Percentiles rank a stretch among this genome's conserved stretches.
phyloP scores from a whole-genome alignment of 2,113 vertebrate genomes.

The Aptenodytes forsteri region DNA sequence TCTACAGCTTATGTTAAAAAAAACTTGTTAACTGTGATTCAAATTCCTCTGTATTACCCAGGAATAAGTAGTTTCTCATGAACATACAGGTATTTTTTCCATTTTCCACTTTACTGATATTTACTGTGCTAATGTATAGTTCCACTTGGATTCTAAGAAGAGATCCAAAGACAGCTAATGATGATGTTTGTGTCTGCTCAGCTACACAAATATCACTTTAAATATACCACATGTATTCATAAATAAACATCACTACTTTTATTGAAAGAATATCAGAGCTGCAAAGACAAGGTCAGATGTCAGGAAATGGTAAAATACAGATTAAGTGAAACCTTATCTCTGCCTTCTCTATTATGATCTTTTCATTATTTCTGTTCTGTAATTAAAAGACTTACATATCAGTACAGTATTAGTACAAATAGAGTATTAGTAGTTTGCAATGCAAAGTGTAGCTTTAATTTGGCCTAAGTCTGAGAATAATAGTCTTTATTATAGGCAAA shows the following conservation, averaged over 20 bases:
- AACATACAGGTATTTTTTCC: background rate
- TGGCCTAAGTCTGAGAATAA: background rate
- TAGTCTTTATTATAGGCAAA: background rate
- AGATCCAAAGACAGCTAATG: background rate
- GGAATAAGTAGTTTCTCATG: background rate
- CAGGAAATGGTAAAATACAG: background rate
- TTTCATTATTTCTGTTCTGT: background rate
- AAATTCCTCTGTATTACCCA: background rate
- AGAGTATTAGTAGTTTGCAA: background rate
- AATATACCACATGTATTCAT: background rate
- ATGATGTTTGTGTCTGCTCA: background rate
- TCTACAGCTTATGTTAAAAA: background rate
- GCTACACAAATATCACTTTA: background rate
- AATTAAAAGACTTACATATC: background rate
- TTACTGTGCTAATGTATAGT: background rate
- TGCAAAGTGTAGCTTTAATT: background rate
- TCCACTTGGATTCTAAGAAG: background rate
- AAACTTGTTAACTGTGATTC: background rate
- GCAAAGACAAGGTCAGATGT: background rate
- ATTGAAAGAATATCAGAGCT: background rate
- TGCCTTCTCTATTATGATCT: background rate
- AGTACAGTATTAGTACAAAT: background rate
- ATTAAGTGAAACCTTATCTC: background rate
- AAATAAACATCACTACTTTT: background rate
- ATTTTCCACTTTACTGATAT: background rate